Conservation (phyloP, 2,888 invertebrate species). For the Aphidoletes aphidimyza region DNA sequence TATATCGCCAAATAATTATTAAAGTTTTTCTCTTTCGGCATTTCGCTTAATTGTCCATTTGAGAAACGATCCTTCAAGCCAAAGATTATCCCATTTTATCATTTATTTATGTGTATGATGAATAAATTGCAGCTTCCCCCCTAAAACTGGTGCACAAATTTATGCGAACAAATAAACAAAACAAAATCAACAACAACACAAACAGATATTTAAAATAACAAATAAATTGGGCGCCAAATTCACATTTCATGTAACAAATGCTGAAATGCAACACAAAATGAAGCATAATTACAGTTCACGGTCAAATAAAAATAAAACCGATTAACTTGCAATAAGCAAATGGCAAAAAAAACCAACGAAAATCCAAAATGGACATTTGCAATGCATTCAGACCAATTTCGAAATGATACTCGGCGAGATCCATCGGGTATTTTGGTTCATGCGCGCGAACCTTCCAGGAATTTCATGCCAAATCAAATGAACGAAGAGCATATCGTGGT, state of each 20-base stretch:
- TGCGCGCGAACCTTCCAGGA: slow-evolving; percentile 22
- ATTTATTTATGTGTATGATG: not conserved
- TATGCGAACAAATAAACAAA: no score
- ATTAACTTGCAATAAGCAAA: slow-evolving; percentile 23
- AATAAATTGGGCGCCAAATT: not conserved
- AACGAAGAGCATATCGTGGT: not conserved
- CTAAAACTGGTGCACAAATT: no score
- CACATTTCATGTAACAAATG: not conserved
- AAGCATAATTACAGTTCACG: slow-evolving; percentile 51
- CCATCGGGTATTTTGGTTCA: no score
- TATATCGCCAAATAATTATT: no score
- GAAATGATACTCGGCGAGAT: not conserved
- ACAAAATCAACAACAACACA: not conserved
- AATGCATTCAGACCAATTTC: not conserved
- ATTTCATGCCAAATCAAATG: slow-evolving; percentile 9
- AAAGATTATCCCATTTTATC: no score
- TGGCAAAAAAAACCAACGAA: not conserved
- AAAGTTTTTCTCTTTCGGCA: no score
- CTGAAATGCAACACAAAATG: not conserved
- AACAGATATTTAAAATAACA: not conserved
- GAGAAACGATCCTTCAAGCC: no score
- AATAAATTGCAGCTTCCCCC: not conserved
- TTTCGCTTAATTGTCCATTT: no score
- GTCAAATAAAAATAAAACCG: slow-evolving; percentile 26
- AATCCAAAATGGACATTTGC: not conserved